Evolutionary conservation across 2,113 vertebrate genomes (phyloP), one percentile per base, ranked within the genome.

Genomic region (Ailuropoda melanoleuca): DNA sequence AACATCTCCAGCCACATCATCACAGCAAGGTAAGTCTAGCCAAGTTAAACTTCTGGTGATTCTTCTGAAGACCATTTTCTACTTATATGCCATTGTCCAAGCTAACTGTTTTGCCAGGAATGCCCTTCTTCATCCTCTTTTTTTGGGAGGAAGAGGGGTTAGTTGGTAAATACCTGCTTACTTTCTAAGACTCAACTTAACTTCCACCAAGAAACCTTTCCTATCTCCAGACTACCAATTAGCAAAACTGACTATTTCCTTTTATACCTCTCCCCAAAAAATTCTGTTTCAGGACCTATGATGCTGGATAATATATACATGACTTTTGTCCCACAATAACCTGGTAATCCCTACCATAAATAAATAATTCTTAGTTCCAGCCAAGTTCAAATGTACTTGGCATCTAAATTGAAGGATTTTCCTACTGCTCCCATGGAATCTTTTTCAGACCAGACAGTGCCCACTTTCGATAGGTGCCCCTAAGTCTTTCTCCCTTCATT

Each of bases 131-230:
- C 24, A 31, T 2, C 3, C 50, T 48, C 34, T 3, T 23, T 46
- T 10, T 31, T 34, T 50, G 29, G 15, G 10, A 0, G 34, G 8
- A 0, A 4, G 1, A 5, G 13, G 7, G n/a, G 19, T 7, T 3
- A 91, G 1, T 12, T 81, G 18, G 17, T 26, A 87, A 88, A 24
- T 80, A 80, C 14, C 24, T 18, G 62, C 0, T 86, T 70, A 37
- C 12, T 53, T 93, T 64, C 58, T 37, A 92, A 37, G 87, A 86
- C 3, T 53, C 26, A 34, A 0, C 11, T 84, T 74, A 88, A 70
- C 46, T n/a, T 29, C 48, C 29, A 83, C 31, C 26, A 87, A 74
- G 34, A 83, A 56, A 6, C 1, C 7, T 75, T 70, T 34, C 21
- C 37, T 50, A 8, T 6, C 56, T 43, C 37, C 37, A n/a, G 48